These are phyloP conservation scores for Sarcophaga subvicina DNA, from an alignment of 2,888 invertebrate species.

Conservation along the genomic window DNA sequence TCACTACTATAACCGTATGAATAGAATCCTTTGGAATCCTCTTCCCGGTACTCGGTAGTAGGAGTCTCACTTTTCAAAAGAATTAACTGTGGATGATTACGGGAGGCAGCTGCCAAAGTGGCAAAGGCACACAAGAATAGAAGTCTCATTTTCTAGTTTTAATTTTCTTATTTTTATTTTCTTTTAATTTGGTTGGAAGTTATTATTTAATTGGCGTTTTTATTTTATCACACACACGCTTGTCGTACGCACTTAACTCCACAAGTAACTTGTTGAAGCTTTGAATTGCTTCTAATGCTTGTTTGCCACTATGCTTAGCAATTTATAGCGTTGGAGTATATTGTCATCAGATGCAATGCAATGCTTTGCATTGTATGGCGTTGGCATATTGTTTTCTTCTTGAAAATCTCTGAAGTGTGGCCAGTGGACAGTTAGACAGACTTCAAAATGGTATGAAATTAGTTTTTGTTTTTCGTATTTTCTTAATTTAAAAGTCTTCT, in stretches of 20 bases:
- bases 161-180: background rate
- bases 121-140: conserved; percentile 69
- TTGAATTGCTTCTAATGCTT: conserved; percentile 60
- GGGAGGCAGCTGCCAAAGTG: conserved; percentile 70
- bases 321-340: conserved; percentile 58
- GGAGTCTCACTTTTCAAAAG: conserved; percentile 72
- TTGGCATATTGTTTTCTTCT: conserved; percentile 23
- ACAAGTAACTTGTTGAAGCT: conserved; percentile 59
- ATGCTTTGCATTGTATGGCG: no score
- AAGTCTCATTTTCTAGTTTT: conserved; percentile 57
- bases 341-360: conserved; percentile 1
- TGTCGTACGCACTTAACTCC: background rate
- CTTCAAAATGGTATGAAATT: conserved; percentile 21
- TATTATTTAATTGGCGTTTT: background rate
- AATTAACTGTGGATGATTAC: conserved; percentile 63
- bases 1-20: conserved; percentile 85
- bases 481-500: conserved; percentile 67
- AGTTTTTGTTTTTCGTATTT: conserved; percentile 3
- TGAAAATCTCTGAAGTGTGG: conserved; percentile 59
- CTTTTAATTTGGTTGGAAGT: background rate
- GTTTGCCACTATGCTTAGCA: conserved; percentile 34
- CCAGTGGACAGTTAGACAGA: conserved; percentile 52
- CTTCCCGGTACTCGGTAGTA: conserved; percentile 83
- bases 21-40: conserved; percentile 85
- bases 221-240: conserved; percentile 8